Evolutionary conservation across 2,888 invertebrate species (phyloP).

Genomic region (Dynastes tityus): DNA sequence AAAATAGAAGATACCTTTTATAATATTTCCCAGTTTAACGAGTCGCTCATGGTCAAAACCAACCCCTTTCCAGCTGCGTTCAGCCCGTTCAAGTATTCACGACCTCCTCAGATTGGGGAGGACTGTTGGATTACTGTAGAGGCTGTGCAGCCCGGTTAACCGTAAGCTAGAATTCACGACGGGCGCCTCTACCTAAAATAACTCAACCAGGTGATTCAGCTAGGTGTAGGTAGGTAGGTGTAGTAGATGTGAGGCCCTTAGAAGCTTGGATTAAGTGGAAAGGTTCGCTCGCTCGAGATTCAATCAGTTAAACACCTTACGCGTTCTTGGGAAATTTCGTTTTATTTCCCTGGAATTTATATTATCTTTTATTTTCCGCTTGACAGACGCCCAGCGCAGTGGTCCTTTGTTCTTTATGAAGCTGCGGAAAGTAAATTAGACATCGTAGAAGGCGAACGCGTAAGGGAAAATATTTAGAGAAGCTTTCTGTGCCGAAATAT

Average conservation of each 20-base stretch:
- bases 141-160: constrained; percentile 18
- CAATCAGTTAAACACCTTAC: constrained; percentile 38
- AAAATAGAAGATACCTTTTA: neutral
- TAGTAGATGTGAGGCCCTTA: neutral
- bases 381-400: no score
- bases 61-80: constrained; percentile 9
- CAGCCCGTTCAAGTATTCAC: constrained; percentile 57
- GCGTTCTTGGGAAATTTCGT: constrained; percentile 30
- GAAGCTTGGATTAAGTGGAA: constrained; percentile 31
- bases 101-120: constrained; percentile 35
- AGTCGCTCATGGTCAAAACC: neutral
- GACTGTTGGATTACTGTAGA: constrained; percentile 10
- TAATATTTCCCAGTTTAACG: neutral
- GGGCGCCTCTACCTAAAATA: constrained; percentile 42
- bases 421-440: no score
- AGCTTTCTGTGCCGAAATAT: no score
- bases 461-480: no score
- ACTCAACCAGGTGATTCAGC: constrained; percentile 30
- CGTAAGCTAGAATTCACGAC: constrained; percentile 41
- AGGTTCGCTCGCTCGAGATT: constrained; percentile 30
- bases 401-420: no score
- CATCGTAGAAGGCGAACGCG: no score
- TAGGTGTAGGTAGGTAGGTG: constrained; percentile 3
- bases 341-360: constrained; percentile 18
- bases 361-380: constrained; percentile 1